Evolutionary conservation across 2,888 invertebrate genomes (phyloP), one percentile per base, ranked within the genome.

Genomic region (Nebria salina): DNA sequence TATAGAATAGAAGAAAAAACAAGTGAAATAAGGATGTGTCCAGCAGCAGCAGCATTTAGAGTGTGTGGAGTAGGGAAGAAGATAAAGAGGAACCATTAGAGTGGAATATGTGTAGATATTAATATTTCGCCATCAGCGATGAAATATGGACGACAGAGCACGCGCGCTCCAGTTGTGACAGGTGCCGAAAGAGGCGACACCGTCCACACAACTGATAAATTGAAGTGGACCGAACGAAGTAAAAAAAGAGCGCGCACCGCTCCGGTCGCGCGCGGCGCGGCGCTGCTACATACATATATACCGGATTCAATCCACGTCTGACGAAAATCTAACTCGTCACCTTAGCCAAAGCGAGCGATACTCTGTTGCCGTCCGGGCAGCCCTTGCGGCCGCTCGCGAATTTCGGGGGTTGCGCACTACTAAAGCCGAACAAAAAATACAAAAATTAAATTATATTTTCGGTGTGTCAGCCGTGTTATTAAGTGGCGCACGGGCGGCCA

Each of bases 371-470:
- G 54, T 54, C 54, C 7, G 6, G 8, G 54, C 13, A 8, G 54
- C 54, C 54, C 11, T 11, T 15, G 54, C 8, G 64, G 75, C 81
- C 81, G 81, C 77, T 82, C 42, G 4, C 5, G 13, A 42, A 11
- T n/a, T 20, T 72, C 64, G 11, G 54, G 74, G 20, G 20, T 11
- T n/a, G n/a, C 8, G n/a, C 66, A 54, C 42, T 74, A 75, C 81
- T 74, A 77, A 82, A 83, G 83, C 82, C 83, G 84, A 84, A 84
- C 85, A 85, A 86, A 86, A 86, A 86, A 86, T 85, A 86, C 85
- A 85, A 84, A 87, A 87, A 87, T 87, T 87, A 86, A 87, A 88
- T 87, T 87, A 88, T 86, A 87, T 88, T 87, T 87, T 86, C 86
- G 86, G 86, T 85, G 87, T 86, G 88, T 87, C 87, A 87, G 87